phyloP scores from a whole-genome alignment of 2,113 vertebrate genomes.

The Ictidomys tridecemlineatus region DNA sequence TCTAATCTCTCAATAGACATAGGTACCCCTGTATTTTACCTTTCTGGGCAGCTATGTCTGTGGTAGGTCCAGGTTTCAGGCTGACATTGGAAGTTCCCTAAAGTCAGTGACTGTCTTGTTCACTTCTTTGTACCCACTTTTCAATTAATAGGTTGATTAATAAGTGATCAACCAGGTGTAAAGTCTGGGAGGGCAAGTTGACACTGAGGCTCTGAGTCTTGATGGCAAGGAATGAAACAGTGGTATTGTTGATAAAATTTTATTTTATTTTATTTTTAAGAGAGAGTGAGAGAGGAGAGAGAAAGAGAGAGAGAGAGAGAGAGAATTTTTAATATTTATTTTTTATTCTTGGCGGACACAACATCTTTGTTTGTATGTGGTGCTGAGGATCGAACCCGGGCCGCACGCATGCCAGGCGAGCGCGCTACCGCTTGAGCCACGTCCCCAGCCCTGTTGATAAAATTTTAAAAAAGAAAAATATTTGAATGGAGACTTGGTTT shows the following conservation, averaged over 20 bases:
- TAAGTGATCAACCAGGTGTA: conserved; percentile 3
- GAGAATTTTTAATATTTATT: too few species aligned
- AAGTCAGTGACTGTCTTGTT: not conserved
- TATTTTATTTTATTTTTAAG: too few species aligned
- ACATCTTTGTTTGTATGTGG: too few species aligned
- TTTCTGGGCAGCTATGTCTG: not conserved
- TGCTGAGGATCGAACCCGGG: too few species aligned
- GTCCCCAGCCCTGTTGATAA: too few species aligned
- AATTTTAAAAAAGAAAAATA: conserved; percentile 24
- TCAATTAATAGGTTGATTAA: not conserved
- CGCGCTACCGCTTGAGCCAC: too few species aligned
- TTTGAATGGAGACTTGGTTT: not conserved
- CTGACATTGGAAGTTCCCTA: not conserved
- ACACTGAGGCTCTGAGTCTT: conserved; percentile 5
- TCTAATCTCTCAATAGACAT: not conserved
- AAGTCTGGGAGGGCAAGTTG: not conserved
- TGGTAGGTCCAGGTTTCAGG: not conserved
- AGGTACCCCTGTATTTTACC: not conserved
- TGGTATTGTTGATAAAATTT: conserved; percentile 27
- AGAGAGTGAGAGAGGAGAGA: too few species aligned
- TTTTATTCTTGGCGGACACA: too few species aligned
- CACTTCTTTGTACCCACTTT: not conserved
- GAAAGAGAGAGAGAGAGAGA: too few species aligned
- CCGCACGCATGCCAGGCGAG: too few species aligned
- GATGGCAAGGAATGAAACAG: conserved; percentile 1